These are phyloP conservation scores for Lethenteron camtschaticum DNA, from an alignment of 2,113 vertebrate genomes.

Conservation along the genomic window DNA sequence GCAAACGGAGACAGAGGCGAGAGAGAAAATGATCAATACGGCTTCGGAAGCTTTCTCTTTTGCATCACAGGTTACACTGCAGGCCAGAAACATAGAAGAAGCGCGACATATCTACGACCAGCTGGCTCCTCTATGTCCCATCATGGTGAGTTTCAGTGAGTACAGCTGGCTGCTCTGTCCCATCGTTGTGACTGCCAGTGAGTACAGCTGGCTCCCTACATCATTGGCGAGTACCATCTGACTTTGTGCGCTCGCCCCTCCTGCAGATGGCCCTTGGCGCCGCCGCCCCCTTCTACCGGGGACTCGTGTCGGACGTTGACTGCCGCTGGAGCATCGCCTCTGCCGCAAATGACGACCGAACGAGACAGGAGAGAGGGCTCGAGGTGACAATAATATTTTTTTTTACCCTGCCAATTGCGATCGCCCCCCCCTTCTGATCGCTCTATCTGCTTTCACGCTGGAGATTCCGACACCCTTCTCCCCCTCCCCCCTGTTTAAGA, in stretches of 20 bases:
- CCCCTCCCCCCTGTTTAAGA: too few relatives aligned
- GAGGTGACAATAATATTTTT: constrained; percentile 25
- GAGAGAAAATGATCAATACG: too few relatives aligned
- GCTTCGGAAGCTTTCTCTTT: too few relatives aligned
- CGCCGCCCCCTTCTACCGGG: constrained; percentile 82
- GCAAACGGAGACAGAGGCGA: too few relatives aligned
- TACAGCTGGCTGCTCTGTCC: too few relatives aligned
- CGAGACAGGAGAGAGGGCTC: constrained; percentile 65
- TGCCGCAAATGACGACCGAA: constrained; percentile 79
- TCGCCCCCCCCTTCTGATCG: too few relatives aligned
- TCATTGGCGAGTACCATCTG: too few relatives aligned
- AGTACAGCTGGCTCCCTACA: too few relatives aligned
- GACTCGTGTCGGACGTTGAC: constrained; percentile 74
- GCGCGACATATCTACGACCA: constrained; percentile 94
- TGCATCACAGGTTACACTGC: constrained; percentile 61
- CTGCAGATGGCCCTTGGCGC: constrained; percentile 88
- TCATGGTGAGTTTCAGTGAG: constrained; percentile 28
- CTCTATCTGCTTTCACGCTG: too few relatives aligned
- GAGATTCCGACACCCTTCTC: too few relatives aligned
- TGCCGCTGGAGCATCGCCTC: constrained; percentile 97
- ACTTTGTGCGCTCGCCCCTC: constrained; percentile 4
- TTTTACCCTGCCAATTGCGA: background rate
- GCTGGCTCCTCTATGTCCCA: constrained; percentile 80
- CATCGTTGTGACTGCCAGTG: too few relatives aligned
- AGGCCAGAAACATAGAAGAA: constrained; percentile 93